Percentiles rank a stretch among this genome's conserved stretches.
phyloP scores from a whole-genome alignment of 2,113 vertebrate genomes.

The Spermophilus dauricus region DNA sequence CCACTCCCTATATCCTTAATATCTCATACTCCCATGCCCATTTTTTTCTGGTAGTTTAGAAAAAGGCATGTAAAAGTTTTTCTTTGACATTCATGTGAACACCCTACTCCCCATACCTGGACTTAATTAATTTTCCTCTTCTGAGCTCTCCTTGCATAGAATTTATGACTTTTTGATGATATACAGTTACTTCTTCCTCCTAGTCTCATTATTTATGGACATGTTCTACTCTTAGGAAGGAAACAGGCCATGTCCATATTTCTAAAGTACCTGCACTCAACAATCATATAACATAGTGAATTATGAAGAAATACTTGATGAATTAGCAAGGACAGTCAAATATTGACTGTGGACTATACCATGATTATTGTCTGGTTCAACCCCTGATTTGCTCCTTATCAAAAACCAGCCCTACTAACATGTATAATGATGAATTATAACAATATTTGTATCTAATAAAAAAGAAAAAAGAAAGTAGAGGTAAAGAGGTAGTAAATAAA shows the following conservation, averaged over 20 bases:
- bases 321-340: not conserved
- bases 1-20: not conserved
- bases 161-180: slow-evolving; percentile 16
- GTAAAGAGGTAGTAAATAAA: not conserved
- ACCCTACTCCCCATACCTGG: not conserved
- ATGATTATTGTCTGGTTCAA: not conserved
- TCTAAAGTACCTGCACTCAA: not conserved
- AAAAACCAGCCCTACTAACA: not conserved
- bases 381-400: not conserved
- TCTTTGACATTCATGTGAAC: not conserved
- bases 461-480: not conserved
- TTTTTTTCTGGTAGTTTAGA: not conserved
- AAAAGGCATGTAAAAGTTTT: not conserved
- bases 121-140: not conserved
- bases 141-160: not conserved
- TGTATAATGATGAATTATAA: not conserved
- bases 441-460: too few relatives aligned
- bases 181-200: not conserved
- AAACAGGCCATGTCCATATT: not conserved
- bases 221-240: not conserved
- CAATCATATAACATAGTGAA: not conserved
- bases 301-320: not conserved
- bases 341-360: not conserved
- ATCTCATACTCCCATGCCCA: not conserved
- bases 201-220: not conserved